phyloP scores from a whole-genome alignment of 2,797 vertebrate species.

The Lindbergichthys nudifrons region DNA sequence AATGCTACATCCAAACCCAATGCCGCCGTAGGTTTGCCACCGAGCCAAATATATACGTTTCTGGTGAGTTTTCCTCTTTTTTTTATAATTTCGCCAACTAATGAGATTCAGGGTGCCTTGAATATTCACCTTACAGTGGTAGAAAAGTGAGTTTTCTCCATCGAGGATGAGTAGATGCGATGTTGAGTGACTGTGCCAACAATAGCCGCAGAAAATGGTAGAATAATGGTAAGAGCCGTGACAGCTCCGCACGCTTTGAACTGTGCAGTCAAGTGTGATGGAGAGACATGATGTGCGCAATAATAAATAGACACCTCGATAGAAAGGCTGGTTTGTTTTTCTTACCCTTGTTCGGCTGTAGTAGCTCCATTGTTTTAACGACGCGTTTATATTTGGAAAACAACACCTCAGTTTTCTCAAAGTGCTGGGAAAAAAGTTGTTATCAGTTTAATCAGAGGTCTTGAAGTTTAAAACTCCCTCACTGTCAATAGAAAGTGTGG shows the following conservation, averaged over 20 bases:
- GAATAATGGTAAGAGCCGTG: slow-evolving; percentile 57
- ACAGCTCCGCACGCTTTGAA: slow-evolving; percentile 63
- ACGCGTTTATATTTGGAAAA: slow-evolving; percentile 28
- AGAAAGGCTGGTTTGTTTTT: background rate
- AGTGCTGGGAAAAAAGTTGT: background rate
- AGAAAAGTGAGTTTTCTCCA: slow-evolving; percentile 9
- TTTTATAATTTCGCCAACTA: background rate
- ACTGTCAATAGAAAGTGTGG: background rate
- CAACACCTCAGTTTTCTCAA: slow-evolving; percentile 50
- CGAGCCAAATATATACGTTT: slow-evolving; percentile 65
- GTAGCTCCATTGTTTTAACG: slow-evolving; percentile 8
- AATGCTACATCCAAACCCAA: slow-evolving; percentile 79
- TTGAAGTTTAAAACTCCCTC: background rate
- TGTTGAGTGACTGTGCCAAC: slow-evolving; percentile 29
- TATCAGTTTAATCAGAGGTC: slow-evolving; percentile 20
- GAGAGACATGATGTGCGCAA: slow-evolving; percentile 38
- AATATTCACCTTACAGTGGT: background rate
- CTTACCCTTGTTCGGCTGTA: background rate
- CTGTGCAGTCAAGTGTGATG: slow-evolving; percentile 64
- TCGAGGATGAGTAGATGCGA: background rate
- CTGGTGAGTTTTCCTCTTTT: slow-evolving; percentile 74
- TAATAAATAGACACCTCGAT: background rate
- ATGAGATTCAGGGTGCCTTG: background rate
- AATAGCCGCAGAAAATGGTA: slow-evolving; percentile 31
- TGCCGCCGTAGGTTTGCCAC: slow-evolving; percentile 83